Evolutionary conservation across 2,888 invertebrate species (phyloP).

Genomic region (Tipula lateralis): DNA sequence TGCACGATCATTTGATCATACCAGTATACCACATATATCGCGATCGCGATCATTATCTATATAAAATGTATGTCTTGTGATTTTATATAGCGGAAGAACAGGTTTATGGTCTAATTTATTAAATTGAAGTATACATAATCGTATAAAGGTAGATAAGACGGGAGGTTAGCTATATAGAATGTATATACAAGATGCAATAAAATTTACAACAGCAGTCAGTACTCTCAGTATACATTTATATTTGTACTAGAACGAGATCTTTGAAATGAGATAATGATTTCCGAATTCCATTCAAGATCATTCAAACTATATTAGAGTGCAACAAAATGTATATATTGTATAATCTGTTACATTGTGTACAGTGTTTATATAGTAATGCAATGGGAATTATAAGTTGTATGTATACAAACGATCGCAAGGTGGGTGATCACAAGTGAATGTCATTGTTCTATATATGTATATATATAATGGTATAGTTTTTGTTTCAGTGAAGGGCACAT

Average conservation of each 20-base stretch:
- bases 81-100: not conserved
- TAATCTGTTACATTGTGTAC: not conserved
- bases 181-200: not conserved
- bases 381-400: not conserved
- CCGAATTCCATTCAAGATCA: conserved; percentile 5
- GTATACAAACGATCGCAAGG: not conserved
- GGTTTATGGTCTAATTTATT: not conserved
- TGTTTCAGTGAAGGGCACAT: not conserved
- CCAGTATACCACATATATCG: not conserved
- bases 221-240: too few relatives aligned
- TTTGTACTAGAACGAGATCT: not conserved
- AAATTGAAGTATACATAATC: not conserved
- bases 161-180: not conserved
- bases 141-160: not conserved
- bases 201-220: not conserved
- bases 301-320: not conserved
- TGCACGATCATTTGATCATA: not conserved
- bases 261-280: not conserved
- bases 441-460: not conserved
- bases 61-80: not conserved
- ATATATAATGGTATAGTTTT: not conserved
- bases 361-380: not conserved
- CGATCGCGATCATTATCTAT: not conserved
- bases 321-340: not conserved
- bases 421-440: not conserved